These are phyloP conservation scores for Eupithecia dodoneata DNA, from an alignment of 2,888 invertebrate species.

Conservation along the genomic window DNA sequence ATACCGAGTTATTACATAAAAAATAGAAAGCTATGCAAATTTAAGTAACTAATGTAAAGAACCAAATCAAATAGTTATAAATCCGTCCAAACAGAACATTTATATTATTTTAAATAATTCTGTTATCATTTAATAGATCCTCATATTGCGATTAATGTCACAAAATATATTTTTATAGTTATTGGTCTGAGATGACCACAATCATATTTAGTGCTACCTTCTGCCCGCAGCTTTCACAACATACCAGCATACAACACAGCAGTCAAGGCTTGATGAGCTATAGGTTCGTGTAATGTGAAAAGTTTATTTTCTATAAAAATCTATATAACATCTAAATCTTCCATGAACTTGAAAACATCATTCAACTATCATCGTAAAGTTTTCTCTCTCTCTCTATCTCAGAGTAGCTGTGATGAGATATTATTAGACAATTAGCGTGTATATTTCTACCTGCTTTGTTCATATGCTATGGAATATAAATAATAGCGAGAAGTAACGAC, in stretches of 20 bases:
- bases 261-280: no score
- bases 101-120: constrained; percentile 34
- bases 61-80: constrained; percentile 39
- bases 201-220: background rate
- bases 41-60: constrained; percentile 17
- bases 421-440: constrained; percentile 4
- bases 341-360: background rate
- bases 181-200: constrained; percentile 12
- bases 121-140: constrained; percentile 30
- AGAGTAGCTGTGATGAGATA: background rate
- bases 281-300: no score
- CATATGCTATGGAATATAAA: constrained; percentile 59
- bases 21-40: constrained; percentile 41
- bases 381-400: background rate
- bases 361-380: background rate
- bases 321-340: background rate
- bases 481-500: constrained; percentile 68
- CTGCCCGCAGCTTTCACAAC: background rate
- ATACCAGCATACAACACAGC: background rate
- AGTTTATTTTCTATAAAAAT: no score
- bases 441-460: constrained; percentile 61
- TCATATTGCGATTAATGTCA: constrained; percentile 23
- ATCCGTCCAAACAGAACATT: constrained; percentile 33
- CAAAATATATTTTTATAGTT: constrained; percentile 26
- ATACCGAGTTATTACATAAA: constrained; percentile 23